Base-by-base conservation (phyloP, 2,797 vertebrate species). In the Sorex maritimensis region DNA sequence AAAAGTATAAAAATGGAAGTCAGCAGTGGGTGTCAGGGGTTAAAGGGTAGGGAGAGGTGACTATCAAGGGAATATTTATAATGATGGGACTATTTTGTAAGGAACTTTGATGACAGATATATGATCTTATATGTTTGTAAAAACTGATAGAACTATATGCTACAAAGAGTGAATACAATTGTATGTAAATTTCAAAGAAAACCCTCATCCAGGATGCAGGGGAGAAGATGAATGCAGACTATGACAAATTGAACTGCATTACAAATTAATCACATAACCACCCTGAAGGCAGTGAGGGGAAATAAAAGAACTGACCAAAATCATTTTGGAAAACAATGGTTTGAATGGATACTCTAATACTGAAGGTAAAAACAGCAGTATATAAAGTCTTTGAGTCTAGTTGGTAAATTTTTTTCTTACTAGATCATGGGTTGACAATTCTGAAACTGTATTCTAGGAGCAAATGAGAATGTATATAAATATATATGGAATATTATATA, bases 361-460 rank as follows among this genome's bases (percentile, higher is more conserved):
- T 77, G 55, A 93, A 85, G 71, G 65, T 38, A 77, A 80, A 94
- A 88, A 63, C 9, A 73, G 30, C 26, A 69, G n/a, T 44, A 69
- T 44, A 44, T 23, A 38, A 17, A 88, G 74, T 83, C 41, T 82
- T 9, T 82, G 34, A n/a, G 52, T 23, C 14, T 58, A 79, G 26
- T 23, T 73, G 78, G 34, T 30, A 67, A 65, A 52, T 92, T 79
- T 73, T 28, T 41, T 90, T 96, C 46, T 73, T 58, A 84, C 26
- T n/a, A 30, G 12, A 41, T 86, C 91, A 86, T 41, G 6, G n/a
- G 71, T 92, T 88, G 96, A 17, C 61, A 88, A 28, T 80, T 75
- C 80, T 94, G 75, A 92, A 95, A 79, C 26, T 41, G 80, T 34
- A 87, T 68, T 84, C 41, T 23, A 87, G 41, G 28, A 88, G 46